Percentiles rank a stretch among this genome's conserved stretches.
These are phyloP conservation scores for Chaetophractus vellerosus DNA, from an alignment of 2,797 vertebrate genomes.

Conservation along the genomic window DNA sequence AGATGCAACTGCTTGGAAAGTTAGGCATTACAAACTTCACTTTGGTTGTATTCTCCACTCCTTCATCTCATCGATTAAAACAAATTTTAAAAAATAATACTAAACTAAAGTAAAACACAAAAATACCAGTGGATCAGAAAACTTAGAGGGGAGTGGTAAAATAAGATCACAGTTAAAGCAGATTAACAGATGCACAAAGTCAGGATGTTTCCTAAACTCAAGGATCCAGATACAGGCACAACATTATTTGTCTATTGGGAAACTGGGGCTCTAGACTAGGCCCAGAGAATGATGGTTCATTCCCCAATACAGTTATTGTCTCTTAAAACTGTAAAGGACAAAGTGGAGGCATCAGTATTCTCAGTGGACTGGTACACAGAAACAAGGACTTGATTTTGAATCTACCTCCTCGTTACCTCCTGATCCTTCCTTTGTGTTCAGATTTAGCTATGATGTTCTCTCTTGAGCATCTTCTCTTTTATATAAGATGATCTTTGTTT, in stretches of 20 bases:
- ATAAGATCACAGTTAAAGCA: conserved; percentile 4
- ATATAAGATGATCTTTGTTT: conserved; percentile 24
- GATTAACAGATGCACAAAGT: background rate
- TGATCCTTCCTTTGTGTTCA: background rate
- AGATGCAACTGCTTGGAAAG: background rate
- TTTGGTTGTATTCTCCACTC: background rate
- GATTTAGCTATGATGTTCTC: background rate
- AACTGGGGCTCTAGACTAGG: background rate
- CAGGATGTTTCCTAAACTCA: background rate
- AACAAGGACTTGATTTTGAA: background rate
- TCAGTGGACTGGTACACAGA: background rate
- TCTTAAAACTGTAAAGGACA: background rate
- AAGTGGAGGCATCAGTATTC: background rate
- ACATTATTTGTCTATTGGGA: background rate
- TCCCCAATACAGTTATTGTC: background rate
- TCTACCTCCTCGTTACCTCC: background rate
- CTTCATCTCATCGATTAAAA: background rate
- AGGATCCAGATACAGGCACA: background rate
- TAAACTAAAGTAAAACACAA: background rate
- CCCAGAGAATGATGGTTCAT: background rate
- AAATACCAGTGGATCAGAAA: background rate
- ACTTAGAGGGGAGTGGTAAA: background rate
- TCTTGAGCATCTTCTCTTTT: background rate
- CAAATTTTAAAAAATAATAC: conserved; percentile 3
- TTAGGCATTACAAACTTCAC: background rate